Base-by-base conservation (phyloP, 2,888 invertebrate genomes). In the Tenodera sinensis region DNA sequence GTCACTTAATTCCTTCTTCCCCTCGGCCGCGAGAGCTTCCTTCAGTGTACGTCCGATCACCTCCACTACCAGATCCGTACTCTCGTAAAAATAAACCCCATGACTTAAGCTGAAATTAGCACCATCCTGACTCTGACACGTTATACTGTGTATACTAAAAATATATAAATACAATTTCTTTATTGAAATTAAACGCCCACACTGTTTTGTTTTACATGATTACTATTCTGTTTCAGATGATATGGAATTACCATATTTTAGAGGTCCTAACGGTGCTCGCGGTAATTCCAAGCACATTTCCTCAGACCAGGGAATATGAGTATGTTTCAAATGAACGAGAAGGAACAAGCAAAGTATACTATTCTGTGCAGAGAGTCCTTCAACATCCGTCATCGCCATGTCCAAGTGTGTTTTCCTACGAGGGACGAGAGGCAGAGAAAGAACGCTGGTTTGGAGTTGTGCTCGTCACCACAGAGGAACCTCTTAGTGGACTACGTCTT, bases 371-470 rank as follows among this genome's bases (percentile, higher is more conserved):
- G 20, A 71, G 54, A 71, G 54, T 71, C 20, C 87, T 82, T 28
- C 88, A 83, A 3, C 89, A 89, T 34, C 91, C 90, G 1, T 84
- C 89, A 1, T 91, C 91, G 4, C 96, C 96, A 2, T 96, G 96
- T 91, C 95, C 96, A 27, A 93, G 94, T 90, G 94, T 95, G 82
- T 96, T 96, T 92, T 93, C 93, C 88, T 96, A 96, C 92, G 95
- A 95, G 90, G 93, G 94, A 0, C 93, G 94, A 0, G 93, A 94
- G 1, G 93, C 94, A 0, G 95, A 95, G 91, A 93, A 94, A 0
- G 95, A 95, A 71, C 92, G 95, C 54, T 96, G 96, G 95, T 95
- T 95, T 91, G 96, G 95, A 0, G 94, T 94, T 3, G 93, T 95
- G n/a, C 94, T 94, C 90, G 92, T 96, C 2, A 94, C 94, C 28